Percentiles rank a stretch among this genome's conserved stretches.
These are phyloP conservation scores for Dreissena polymorpha DNA, from an alignment of 1,140 invertebrate genomes.

Conservation along the genomic window DNA sequence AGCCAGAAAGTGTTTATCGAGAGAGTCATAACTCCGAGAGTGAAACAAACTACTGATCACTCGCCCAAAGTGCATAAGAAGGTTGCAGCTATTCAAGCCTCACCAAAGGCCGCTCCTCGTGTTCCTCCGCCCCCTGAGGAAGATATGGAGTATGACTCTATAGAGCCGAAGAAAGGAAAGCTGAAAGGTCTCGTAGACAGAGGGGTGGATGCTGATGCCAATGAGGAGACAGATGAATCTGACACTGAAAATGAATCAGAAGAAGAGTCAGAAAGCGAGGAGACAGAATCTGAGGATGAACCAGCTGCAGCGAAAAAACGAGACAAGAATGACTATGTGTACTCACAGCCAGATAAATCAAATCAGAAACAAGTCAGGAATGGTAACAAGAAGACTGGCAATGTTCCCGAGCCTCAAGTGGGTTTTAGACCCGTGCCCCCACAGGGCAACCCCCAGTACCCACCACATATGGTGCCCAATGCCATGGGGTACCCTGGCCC, in stretches of 20 bases:
- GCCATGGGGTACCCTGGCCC: not conserved
- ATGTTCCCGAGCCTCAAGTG: not conserved
- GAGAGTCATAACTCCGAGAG: conserved; percentile 39
- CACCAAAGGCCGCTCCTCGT: not conserved
- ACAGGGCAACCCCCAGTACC: conserved; percentile 24
- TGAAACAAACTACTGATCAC: not conserved
- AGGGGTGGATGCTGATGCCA: conserved; percentile 16
- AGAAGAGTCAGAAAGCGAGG: conserved; percentile 27
- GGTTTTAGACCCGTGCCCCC: conserved; percentile 29
- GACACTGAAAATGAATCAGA: conserved; percentile 52
- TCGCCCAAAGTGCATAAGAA: conserved; percentile 18
- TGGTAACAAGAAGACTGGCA: not conserved
- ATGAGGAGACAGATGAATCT: conserved; percentile 40
- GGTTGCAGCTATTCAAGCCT: not conserved
- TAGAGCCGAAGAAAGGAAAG: conserved; percentile 39
- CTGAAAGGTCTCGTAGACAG: conserved; percentile 23
- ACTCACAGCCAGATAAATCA: conserved; percentile 38
- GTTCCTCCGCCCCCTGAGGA: conserved; percentile 39
- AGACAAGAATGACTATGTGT: conserved; percentile 36
- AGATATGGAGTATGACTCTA: conserved; percentile 49
- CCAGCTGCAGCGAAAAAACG: conserved; percentile 3
- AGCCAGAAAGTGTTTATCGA: conserved; percentile 48
- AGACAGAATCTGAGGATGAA: conserved; percentile 36
- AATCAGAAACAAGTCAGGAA: conserved; percentile 1
- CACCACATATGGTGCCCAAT: conserved; percentile 1